Percentiles rank a stretch among this genome's conserved stretches.
Conservation (phyloP, 2,797 vertebrate species). For the Thamnophis elegans region DNA sequence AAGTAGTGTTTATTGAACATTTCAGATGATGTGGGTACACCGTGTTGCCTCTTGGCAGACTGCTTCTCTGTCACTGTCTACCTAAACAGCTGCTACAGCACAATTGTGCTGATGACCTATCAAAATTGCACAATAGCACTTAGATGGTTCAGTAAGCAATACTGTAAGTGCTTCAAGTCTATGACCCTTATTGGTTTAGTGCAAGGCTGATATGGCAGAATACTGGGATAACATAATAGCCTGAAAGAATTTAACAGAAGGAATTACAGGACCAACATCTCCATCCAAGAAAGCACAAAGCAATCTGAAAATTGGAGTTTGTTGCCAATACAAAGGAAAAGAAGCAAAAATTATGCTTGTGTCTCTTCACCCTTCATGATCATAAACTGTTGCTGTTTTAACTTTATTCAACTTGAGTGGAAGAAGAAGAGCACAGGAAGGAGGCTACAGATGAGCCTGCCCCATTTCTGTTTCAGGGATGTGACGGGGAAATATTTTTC, state of each 20-base stretch:
- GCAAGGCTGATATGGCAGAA: not conserved
- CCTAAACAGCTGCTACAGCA: not conserved
- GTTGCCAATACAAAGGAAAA: not conserved
- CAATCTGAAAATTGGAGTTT: not conserved
- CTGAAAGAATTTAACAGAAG: not conserved
- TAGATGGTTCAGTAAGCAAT: not conserved
- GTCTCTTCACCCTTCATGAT: not conserved
- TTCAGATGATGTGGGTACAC: not conserved
- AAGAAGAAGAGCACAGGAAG: too few relatives aligned
- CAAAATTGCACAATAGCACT: not conserved
- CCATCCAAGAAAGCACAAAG: not conserved
- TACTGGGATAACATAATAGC: not conserved
- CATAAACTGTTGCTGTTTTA: not conserved
- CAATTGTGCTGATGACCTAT: not conserved
- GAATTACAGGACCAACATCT: not conserved
- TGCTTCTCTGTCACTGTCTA: not conserved
- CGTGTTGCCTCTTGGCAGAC: not conserved
- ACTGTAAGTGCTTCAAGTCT: not conserved
- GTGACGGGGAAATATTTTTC: too few relatives aligned
- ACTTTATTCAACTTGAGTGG: not conserved
- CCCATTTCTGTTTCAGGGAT: too few relatives aligned
- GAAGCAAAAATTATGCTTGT: not conserved
- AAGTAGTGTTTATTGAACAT: not conserved
- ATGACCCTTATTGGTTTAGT: not conserved
- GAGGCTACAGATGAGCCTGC: too few relatives aligned